These are phyloP conservation scores for Proteles cristata DNA, from an alignment of 2,113 vertebrate species.

Conservation along the genomic window DNA sequence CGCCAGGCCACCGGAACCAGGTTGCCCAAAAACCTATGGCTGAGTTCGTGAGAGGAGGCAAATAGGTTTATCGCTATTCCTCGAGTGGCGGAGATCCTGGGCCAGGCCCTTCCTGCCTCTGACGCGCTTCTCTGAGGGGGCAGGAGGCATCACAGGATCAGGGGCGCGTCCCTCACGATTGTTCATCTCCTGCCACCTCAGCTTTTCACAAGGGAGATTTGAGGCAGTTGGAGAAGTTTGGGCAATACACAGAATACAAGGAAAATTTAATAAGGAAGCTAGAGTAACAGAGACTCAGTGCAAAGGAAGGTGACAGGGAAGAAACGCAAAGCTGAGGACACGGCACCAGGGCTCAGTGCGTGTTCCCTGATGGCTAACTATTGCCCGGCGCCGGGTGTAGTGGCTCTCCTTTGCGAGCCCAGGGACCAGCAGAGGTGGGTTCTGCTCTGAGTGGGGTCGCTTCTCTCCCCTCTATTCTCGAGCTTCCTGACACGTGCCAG, in stretches of 20 bases:
- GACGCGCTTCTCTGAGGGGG: not conserved
- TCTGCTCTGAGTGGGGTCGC: not conserved
- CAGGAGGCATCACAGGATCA: not conserved
- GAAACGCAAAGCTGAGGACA: not conserved
- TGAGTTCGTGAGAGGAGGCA: not conserved
- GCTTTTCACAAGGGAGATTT: not conserved
- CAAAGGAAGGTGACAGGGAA: not conserved
- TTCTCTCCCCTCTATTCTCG: not conserved
- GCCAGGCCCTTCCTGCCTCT: not conserved
- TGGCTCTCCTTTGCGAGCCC: not conserved
- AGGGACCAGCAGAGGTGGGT: not conserved
- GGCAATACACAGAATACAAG: not conserved
- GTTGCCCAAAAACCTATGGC: not conserved
- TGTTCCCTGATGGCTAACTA: not conserved
- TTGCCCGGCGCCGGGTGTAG: accelerated
- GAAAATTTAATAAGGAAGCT: not conserved
- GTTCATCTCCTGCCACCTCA: not conserved
- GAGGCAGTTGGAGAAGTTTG: not conserved
- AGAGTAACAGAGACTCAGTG: not conserved
- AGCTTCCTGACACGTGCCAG: not conserved
- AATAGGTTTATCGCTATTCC: not conserved
- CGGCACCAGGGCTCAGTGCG: accelerated
- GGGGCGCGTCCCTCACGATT: not conserved
- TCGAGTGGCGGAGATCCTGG: not conserved
- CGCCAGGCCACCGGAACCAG: not conserved